Percentiles rank a stretch among this genome's conserved stretches.
Evolutionary conservation across 2,888 invertebrate species (phyloP).

Genomic region (Catocala nupta): DNA sequence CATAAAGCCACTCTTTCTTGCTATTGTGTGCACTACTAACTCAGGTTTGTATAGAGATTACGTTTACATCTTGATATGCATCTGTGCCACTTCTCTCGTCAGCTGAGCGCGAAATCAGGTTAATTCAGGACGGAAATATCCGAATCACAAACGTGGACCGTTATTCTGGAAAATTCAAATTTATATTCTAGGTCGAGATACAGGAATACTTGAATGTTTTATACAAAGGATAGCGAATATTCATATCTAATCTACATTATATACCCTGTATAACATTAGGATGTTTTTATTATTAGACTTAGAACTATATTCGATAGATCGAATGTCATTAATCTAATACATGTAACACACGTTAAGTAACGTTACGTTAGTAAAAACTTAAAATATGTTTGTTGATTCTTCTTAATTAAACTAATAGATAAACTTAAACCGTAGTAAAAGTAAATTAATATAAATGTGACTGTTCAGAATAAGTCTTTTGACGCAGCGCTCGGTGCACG

Average conservation of each 20-base stretch:
- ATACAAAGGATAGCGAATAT: too few species aligned
- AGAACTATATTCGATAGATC: too few species aligned
- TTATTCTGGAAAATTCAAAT: slow-evolving; percentile 41
- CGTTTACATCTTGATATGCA: slow-evolving; percentile 50
- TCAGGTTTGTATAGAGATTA: slow-evolving; percentile 18
- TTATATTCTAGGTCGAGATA: neutral
- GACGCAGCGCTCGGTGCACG: slow-evolving; percentile 43
- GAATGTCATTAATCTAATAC: too few species aligned
- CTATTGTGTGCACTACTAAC: neutral
- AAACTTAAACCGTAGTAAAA: neutral
- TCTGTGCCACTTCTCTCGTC: slow-evolving; percentile 51
- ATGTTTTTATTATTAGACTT: too few species aligned
- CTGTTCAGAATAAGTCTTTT: slow-evolving; percentile 48
- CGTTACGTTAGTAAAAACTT: too few species aligned
- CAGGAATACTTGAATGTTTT: neutral
- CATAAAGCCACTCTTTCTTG: neutral
- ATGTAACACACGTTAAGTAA: too few species aligned
- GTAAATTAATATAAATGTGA: slow-evolving; percentile 19
- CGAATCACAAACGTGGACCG: slow-evolving; percentile 38
- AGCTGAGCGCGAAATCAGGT: slow-evolving; percentile 59
- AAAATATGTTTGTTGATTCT: too few species aligned
- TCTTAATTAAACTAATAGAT: too few species aligned
- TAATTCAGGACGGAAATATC: slow-evolving; percentile 55
- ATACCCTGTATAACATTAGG: too few species aligned
- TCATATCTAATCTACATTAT: too few species aligned